Evolutionary conservation across 1,140 invertebrate genomes (phyloP), one percentile per base, ranked within the genome.

Genomic region (Aphaenogaster rudis): DNA sequence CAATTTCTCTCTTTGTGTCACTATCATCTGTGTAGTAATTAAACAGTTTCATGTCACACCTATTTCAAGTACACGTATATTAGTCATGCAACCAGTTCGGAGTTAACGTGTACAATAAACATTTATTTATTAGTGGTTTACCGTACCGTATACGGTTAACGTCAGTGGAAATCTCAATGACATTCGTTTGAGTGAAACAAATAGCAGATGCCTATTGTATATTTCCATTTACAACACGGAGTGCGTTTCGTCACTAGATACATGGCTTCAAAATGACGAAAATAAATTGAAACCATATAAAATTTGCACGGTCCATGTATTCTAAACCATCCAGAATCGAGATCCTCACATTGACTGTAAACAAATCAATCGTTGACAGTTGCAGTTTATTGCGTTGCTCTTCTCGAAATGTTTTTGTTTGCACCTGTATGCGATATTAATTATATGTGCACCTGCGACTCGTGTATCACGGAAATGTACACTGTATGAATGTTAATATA

Each of bases 331-430:
- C 39, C 59, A 78, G 59, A 90, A 71, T 77, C 80, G 81, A 86
- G 64, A 57, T 57, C 50, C 63, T 67, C 63, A 52, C 69, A 72
- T 77, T 63, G 59, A 57, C 81, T 71, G 76, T 88, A 90, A 90
- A 90, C 89, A 90, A 91, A 91, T 91, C 89, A 90, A 86, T 81
- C 77, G 80, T 52, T 77, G 86, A 88, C 89, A 71, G 61, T 64
- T 66, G 63, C 17, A 72, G 72, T 86, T 78, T 79, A 86, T 91
- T 90, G 67, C 61, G 54, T 5, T 36, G 52, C n/a, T 50, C 36
- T n/a, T 21, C 21, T 17, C 21, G 42, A 84, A 90, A 59, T 82
- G 42, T 52, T 86, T 81, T 71, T 77, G 64, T 81, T 86, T 72
- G 77, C 74, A 61, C 63, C 33, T 13, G 52, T 39, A 76, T n/a